Evolutionary conservation across 2,113 vertebrate genomes (phyloP), one percentile per base, ranked within the genome.

Genomic region (Stegastes partitus): DNA sequence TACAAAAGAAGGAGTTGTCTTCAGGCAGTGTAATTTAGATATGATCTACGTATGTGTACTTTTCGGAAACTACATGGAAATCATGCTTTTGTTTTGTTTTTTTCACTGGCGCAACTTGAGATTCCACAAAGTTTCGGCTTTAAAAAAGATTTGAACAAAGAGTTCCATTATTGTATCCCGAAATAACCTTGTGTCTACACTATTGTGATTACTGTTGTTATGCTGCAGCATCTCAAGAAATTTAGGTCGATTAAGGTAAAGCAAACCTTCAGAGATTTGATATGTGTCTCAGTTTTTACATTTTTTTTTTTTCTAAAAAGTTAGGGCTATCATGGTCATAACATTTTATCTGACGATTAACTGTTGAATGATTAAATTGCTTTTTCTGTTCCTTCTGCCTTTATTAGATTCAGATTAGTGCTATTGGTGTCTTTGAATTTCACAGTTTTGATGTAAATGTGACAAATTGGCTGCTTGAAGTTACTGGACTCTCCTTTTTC

Each of bases 21-120:
- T 6, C 55, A 65, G 87, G 71, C 45, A 45, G 15, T 58, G 71
- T 59, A 47, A 74, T 74, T 82, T 71, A 79, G 64, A 74, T 73
- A 37, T 76, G 54, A 82, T 82, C 44, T 70, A 34, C 8, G 7
- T 34, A 72, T 83, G 58, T 57, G 25, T 0, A 54, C 57, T 4
- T 73, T 86, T 54, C 63, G 23, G 39, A 72, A 74, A 68, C 53
- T 28, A 49, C 44, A 73, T n/a, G 22, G 61, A 57, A 34, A 55
- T 58, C 19, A n/a, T 6, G 15, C 5, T 65, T 25, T 39, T 25
- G 2, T 3, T 3, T 14, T 42, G 2, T 42, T 42, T 42, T 62
- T 45, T 63, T 25, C 25, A 15, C 28, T 23, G 6, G 3, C 5
- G 39, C 39, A 42, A 3, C 25, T 19, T 11, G 22, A 3, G 18